Evolutionary conservation across 2,888 invertebrate species (phyloP).

Genomic region (Yponomeuta sedellus): DNA sequence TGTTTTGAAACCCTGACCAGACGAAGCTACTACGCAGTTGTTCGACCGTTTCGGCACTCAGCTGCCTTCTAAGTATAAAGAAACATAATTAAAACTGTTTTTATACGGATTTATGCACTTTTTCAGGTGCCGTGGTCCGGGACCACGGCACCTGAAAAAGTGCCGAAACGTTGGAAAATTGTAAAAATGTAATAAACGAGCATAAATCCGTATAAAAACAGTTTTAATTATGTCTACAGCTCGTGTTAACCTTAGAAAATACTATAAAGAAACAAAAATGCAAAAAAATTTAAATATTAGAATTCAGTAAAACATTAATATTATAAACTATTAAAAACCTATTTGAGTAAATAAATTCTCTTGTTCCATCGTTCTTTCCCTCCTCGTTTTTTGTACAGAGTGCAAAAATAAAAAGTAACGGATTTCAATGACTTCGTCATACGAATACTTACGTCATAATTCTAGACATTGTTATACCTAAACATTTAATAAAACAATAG

Average conservation of each 20-base stretch:
- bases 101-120: too few species aligned
- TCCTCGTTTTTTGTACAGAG: constrained; percentile 62
- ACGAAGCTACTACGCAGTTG: constrained; percentile 20
- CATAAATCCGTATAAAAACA: too few species aligned
- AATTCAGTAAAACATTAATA: constrained; percentile 58
- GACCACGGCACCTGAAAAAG: too few species aligned
- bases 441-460: too few species aligned
- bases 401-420: constrained; percentile 58
- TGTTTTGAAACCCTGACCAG: constrained; percentile 58
- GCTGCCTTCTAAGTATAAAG: constrained; percentile 65
- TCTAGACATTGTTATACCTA: too few species aligned
- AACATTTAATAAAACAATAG: neutral
- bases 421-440: neutral
- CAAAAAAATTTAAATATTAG: constrained; percentile 66
- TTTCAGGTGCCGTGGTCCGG: too few species aligned
- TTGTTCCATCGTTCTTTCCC: constrained; percentile 69
- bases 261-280: too few species aligned
- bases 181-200: too few species aligned
- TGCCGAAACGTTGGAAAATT: too few species aligned
- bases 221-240: too few species aligned
- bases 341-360: constrained; percentile 76
- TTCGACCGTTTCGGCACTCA: constrained; percentile 63
- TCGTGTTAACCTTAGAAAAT: too few species aligned
- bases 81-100: too few species aligned
- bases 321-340: constrained; percentile 67